Percentiles rank a stretch among this genome's conserved stretches.
Evolutionary conservation across 2,888 invertebrate species (phyloP).

Genomic region (Calephelis perditalis): DNA sequence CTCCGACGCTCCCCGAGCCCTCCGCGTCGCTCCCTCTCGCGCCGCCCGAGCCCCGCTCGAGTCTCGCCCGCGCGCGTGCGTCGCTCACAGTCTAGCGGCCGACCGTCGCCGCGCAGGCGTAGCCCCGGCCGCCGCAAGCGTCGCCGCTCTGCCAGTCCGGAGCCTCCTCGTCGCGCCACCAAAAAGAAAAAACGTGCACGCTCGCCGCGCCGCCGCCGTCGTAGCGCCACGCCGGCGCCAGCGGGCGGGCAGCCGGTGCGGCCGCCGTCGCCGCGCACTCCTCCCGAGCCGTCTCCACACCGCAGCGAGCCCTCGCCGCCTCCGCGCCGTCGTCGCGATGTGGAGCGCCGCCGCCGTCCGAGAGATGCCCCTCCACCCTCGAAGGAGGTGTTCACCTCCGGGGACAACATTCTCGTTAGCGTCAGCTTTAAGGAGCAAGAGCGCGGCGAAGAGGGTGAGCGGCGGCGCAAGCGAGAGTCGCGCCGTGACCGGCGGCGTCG

Average conservation of each 20-base stretch:
- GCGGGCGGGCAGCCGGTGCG: constrained; percentile 59
- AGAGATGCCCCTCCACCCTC: constrained; percentile 73
- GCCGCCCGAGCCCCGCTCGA: constrained; percentile 33
- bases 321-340: constrained; percentile 28
- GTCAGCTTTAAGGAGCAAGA: constrained; percentile 90
- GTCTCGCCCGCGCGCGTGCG: constrained; percentile 30
- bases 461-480: constrained; percentile 40
- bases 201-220: constrained; percentile 47
- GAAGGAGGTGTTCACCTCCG: constrained; percentile 95
- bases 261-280: constrained; percentile 36
- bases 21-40: constrained; percentile 29
- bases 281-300: constrained; percentile 32
- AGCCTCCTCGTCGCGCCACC: constrained; percentile 40
- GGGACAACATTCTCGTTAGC: constrained; percentile 94
- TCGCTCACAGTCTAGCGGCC: constrained; percentile 37
- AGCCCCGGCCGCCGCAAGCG: constrained; percentile 36
- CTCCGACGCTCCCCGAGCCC: constrained; percentile 7
- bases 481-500: constrained; percentile 36
- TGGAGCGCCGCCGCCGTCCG: constrained; percentile 54
- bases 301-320: constrained; percentile 43
- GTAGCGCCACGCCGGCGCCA: constrained; percentile 81
- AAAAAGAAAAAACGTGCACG: constrained; percentile 54
- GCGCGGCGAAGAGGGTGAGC: constrained; percentile 47
- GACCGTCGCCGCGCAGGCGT: constrained; percentile 37
- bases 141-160: constrained; percentile 41